Conservation (phyloP, 2,113 vertebrate species). For the Rhynchopsitta pachyrhyncha region DNA sequence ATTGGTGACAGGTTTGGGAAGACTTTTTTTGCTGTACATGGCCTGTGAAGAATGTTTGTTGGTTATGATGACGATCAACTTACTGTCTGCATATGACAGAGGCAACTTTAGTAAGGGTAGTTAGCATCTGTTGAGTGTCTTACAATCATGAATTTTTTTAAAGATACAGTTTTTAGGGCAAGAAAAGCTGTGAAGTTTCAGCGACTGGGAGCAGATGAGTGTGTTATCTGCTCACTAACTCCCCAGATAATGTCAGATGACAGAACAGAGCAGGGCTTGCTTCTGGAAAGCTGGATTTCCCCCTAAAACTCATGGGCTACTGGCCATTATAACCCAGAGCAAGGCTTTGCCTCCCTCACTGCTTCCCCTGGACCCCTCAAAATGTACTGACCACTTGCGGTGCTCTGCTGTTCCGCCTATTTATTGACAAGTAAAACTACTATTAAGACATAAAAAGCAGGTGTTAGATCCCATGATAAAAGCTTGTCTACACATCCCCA, state of each 20-base stretch:
- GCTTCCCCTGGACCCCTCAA: neutral
- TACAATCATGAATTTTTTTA: neutral
- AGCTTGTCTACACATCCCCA: neutral
- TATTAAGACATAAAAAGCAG: neutral
- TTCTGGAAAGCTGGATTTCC: neutral
- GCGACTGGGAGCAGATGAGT: neutral
- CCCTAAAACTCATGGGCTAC: neutral
- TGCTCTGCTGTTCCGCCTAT: neutral
- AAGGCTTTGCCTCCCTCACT: neutral
- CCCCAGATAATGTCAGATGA: neutral
- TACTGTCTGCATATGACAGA: neutral
- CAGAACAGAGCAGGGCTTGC: neutral
- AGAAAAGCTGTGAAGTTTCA: neutral
- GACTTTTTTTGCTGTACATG: neutral
- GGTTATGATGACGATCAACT: neutral
- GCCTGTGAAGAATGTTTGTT: neutral
- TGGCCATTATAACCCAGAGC: neutral
- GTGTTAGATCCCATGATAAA: neutral
- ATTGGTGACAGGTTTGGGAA: neutral
- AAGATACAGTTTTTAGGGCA: neutral
- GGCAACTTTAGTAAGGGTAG: neutral
- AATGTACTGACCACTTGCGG: accelerated
- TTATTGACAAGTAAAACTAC: neutral
- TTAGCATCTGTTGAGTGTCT: neutral
- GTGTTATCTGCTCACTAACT: neutral